Conservation (phyloP, 92 coral and sea anemone species). For the Zoanthus gigantus region DNA sequence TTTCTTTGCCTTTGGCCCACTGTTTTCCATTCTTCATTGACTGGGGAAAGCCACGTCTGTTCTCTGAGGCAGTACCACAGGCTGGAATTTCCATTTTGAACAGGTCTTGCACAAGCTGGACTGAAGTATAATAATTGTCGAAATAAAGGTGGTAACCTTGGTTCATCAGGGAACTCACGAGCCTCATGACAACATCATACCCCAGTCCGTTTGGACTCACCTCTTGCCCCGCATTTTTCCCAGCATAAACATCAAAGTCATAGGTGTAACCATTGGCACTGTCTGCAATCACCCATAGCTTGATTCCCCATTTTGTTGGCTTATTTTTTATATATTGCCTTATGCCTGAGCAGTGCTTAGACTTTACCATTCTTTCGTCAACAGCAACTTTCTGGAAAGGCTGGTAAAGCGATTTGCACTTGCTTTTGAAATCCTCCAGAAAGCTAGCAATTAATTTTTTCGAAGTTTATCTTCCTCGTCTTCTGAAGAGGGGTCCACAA, state of each 20-base stretch:
- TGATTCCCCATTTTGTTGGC: conserved; percentile 16
- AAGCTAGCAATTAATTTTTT: conserved; percentile 61
- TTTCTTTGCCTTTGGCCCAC: conserved; percentile 67
- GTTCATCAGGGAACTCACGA: conserved; percentile 45
- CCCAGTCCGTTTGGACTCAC: conserved; percentile 64
- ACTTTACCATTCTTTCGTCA: conserved; percentile 53
- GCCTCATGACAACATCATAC: conserved; percentile 75
- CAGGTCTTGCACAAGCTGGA: conserved; percentile 58
- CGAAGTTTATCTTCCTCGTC: conserved; percentile 58
- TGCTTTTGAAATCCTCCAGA: conserved; percentile 55
- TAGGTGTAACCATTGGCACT: conserved; percentile 22
- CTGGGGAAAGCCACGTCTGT: conserved; percentile 59
- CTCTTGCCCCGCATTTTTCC: conserved; percentile 14
- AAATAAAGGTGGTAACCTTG: conserved; percentile 79
- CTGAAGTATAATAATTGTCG: conserved; percentile 68
- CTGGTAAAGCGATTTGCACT: conserved; percentile 63
- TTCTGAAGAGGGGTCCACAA: conserved; percentile 74
- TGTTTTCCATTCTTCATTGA: conserved; percentile 58
- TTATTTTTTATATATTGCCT: conserved; percentile 4
- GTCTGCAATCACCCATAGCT: conserved; percentile 45
- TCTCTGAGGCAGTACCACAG: conserved; percentile 54
- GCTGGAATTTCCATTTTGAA: conserved; percentile 51
- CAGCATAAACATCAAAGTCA: conserved; percentile 20
- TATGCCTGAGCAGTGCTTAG: conserved; percentile 34
- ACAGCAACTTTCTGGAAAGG: conserved; percentile 74